Conservation (phyloP, 2,888 invertebrate species). For the Crossocerus cetratus region DNA sequence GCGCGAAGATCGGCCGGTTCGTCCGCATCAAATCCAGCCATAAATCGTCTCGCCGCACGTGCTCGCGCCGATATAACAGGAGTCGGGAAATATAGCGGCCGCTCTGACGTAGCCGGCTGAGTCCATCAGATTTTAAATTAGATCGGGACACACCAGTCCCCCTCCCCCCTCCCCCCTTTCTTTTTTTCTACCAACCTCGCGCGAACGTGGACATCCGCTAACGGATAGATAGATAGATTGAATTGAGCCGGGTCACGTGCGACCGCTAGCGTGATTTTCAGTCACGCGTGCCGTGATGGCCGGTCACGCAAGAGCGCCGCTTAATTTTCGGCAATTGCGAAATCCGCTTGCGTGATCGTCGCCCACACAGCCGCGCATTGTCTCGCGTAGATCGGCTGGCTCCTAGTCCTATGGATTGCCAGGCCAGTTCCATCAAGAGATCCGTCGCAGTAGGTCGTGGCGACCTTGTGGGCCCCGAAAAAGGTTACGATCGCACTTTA, state of each 20-base stretch:
- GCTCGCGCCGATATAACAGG: not conserved
- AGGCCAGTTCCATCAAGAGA: too few relatives aligned
- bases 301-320: constrained; percentile 8
- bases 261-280: constrained; percentile 14
- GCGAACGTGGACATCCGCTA: not conserved
- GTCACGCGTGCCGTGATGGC: constrained; percentile 6
- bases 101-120: too few relatives aligned
- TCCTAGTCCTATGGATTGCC: not conserved
- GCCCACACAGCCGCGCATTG: constrained; percentile 1
- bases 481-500: not conserved
- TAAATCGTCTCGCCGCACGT: constrained; percentile 8
- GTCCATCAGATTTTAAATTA: too few relatives aligned
- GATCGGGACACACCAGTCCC: too few relatives aligned
- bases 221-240: too few relatives aligned
- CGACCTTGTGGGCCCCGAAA: not conserved
- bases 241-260: constrained; percentile 4
- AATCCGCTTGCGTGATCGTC: not conserved
- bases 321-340: constrained; percentile 20
- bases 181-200: too few relatives aligned
- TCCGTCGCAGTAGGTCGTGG: too few relatives aligned
- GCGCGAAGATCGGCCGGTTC: not conserved
- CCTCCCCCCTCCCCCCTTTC: too few relatives aligned
- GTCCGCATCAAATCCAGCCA: constrained; percentile 2
- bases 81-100: too few relatives aligned
- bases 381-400: not conserved